Base-by-base conservation (phyloP, 2,888 invertebrate genomes). In the Pegoplata infirma region DNA sequence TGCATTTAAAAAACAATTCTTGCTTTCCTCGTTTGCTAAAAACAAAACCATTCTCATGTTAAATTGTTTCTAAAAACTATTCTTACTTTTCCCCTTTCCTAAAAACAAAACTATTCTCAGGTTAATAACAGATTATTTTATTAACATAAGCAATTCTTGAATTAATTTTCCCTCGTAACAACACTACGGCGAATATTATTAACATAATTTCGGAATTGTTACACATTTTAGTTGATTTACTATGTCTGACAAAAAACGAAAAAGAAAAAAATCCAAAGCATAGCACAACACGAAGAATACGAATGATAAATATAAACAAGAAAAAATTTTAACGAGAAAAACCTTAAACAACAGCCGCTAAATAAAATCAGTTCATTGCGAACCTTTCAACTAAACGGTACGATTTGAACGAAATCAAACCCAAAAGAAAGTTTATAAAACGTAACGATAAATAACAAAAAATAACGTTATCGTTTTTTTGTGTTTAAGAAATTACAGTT, bases 301-400 rank as follows among this genome's bases (percentile, higher is more conserved):
- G 23, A 51, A 51, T 23, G 51, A 23, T 14, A 51, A 8, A n/a
- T n/a, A 40, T n/a, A 40, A 40, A 40, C 12, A 25, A 19, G 3
- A 25, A 5, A 28, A 46, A 46, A n/a, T n/a, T 17, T 5, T 8
- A 40, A 75, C 75, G 67, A 67, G 16, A 3, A 19, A n/a, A 68
- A 59, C 51, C 23, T 59, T 51, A 71, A 76, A 49, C 21, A 59
- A 10, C 23, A 51, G 58, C 64, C 58, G 53, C 46, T 40, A 59
- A 21, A 59, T 32, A 8, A 59, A 71, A 46, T 76, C 64, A 76
- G 76, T 76, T 71, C 71, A 71, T 46, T 64, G 71, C 59, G 76
- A 76, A 64, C 71, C 71, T 71, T 64, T 53, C 23, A 69, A 28
- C 17, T 58, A 14, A 66, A 53, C 53, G 76, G 64, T 71, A 66